Evolutionary conservation across 2,888 invertebrate genomes (phyloP), one percentile per base, ranked within the genome.

Genomic region (Aphodius granarius): DNA sequence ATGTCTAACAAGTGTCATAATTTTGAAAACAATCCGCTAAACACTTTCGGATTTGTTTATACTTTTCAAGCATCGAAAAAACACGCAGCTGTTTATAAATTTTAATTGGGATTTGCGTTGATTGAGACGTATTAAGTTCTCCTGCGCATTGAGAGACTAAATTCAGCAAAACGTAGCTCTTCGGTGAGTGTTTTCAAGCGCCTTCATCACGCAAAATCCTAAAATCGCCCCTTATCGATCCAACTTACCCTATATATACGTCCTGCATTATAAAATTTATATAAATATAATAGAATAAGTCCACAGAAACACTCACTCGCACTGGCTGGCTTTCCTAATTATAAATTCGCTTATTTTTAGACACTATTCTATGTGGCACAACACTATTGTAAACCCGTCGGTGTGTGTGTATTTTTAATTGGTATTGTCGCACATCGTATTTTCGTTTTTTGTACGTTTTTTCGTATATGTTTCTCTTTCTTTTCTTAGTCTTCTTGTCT

Each of bases 291-390:
- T 65, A 63, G 63, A 71, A 71, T 71, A 68, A 63, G 17, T 18
- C 21, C 20, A 62, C 22, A 71, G 63, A 66, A n/a, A 70, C 74
- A 63, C 63, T 64, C 71, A 64, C 62, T 65, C 71, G 70, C 70
- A 43, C 74, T 18, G 70, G 19, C 23, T 74, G 22, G 68, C 13
- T 9, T 43, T 43, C 43, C 74, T 74, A 74, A 74, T 74, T 74
- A 74, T 74, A 74, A 74, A 74, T 74, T 71, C 74, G 70, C 74
- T 70, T 74, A 74, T 74, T 74, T 74, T 74, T 74, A 74, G 74
- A 16, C 63, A 71, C 71, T 63, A 74, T 71, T 74, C 70, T 74
- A 66, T 66, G 19, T 66, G 66, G 66, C 19, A 66, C 19, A 66
- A 66, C 17, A 20, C 21, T 21, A 43, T 43, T 17, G 17, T 17